A percentile compares a stretch with the other conserved stretches of the same genome.
These are phyloP conservation scores for Hipparchia semele DNA, from an alignment of 2,888 invertebrate genomes.

Conservation along the genomic window DNA sequence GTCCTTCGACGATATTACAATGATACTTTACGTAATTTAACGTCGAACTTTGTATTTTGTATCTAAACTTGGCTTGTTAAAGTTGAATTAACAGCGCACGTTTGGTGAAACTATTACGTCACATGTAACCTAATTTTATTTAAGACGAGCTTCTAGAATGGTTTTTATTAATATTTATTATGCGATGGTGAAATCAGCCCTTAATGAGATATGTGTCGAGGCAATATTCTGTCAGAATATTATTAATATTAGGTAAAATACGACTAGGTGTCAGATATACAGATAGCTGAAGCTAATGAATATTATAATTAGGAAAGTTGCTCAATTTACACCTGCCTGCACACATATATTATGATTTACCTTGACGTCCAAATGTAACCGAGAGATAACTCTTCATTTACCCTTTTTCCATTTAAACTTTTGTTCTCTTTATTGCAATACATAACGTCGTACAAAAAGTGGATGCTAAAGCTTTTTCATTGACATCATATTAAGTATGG, in stretches of 20 bases:
- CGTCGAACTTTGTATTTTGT: constrained; percentile 19
- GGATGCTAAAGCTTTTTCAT: no score
- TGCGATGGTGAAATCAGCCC: no score
- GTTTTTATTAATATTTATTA: not conserved
- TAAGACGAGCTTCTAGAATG: not conserved
- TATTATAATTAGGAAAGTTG: constrained; percentile 13
- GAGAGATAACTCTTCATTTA: constrained; percentile 5
- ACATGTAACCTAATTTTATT: not conserved
- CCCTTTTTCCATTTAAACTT: not conserved
- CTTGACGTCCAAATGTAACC: constrained; percentile 1
- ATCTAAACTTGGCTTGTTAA: constrained; percentile 18
- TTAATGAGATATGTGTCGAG: no score
- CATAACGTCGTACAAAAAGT: no score
- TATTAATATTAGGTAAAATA: not conserved
- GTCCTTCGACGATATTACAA: constrained; percentile 10
- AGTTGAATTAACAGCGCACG: constrained; percentile 3
- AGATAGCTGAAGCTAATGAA: constrained; percentile 5
- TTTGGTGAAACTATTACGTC: not conserved
- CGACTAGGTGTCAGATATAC: not conserved
- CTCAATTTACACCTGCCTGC: not conserved
- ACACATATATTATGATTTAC: constrained; percentile 11
- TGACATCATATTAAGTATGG: no score
- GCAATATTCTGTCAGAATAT: not conserved
- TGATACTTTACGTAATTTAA: constrained; percentile 19
- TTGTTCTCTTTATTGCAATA: no score